phyloP scores from a whole-genome alignment of 2,888 invertebrate species.

The Maniola hyperantus region DNA sequence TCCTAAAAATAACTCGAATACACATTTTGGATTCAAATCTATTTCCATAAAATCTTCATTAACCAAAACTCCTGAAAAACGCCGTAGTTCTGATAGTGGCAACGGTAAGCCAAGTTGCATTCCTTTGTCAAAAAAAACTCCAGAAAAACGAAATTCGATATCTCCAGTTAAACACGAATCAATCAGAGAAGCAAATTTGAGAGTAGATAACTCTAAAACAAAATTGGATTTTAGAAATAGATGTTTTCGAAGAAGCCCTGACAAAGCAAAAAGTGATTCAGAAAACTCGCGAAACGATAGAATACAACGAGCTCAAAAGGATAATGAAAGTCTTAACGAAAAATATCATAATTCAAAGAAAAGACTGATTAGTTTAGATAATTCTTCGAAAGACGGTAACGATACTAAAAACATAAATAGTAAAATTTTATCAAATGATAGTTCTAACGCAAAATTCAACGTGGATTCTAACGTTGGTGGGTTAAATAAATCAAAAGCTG shows the following conservation, averaged over 20 bases:
- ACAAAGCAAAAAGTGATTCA: conserved; percentile 70
- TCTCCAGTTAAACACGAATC: conserved; percentile 70
- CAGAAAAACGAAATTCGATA: conserved; percentile 61
- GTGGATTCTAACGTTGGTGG: conserved; percentile 55
- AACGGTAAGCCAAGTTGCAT: conserved; percentile 70
- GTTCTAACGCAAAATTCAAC: conserved; percentile 54
- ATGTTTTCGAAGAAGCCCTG: conserved; percentile 64
- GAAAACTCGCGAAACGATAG: conserved; percentile 71
- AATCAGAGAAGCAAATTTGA: conserved; percentile 53
- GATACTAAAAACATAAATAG: conserved; percentile 63
- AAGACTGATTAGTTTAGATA: conserved; percentile 83
- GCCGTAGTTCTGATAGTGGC: conserved; percentile 63
- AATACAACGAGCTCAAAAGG: conserved; percentile 78
- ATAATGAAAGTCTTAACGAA: conserved; percentile 77
- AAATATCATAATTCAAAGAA: conserved; percentile 81
- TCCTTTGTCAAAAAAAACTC: conserved; percentile 69
- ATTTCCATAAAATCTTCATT: conserved; percentile 56
- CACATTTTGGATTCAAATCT: conserved; percentile 67
- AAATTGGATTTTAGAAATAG: conserved; percentile 62
- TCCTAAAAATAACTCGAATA: conserved; percentile 69
- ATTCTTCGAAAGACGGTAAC: conserved; percentile 70
- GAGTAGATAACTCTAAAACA: conserved; percentile 56
- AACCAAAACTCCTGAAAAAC: conserved; percentile 63
- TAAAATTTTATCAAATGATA: conserved; percentile 64
- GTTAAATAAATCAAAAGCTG: conserved; percentile 57